Conservation (phyloP, 2,797 vertebrate genomes). For the Schizothorax lantsangensis region DNA sequence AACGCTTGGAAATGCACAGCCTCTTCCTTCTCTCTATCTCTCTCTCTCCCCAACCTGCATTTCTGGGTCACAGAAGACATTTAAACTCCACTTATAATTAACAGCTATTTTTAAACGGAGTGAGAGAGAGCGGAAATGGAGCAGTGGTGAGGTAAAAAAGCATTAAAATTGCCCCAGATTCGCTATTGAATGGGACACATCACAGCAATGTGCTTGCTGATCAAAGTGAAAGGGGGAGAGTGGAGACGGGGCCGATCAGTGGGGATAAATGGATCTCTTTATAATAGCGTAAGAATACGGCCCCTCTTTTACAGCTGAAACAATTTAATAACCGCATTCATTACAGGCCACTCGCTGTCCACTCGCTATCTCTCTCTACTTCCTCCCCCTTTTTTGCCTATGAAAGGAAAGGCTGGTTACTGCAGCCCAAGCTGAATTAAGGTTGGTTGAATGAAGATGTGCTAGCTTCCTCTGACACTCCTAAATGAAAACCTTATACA, state of each 20-base stretch:
- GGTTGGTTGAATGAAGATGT: slow-evolving; percentile 92
- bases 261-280: slow-evolving; percentile 99
- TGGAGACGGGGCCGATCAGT: slow-evolving; percentile 96
- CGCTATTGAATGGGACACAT: slow-evolving; percentile 99
- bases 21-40: slow-evolving; percentile 72
- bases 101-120: slow-evolving; percentile 99
- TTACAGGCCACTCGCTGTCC: slow-evolving; percentile 90
- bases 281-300: slow-evolving; percentile 98
- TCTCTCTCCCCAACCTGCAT: slow-evolving; percentile 87
- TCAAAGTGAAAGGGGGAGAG: slow-evolving; percentile 96
- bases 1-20: slow-evolving; percentile 40
- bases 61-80: slow-evolving; percentile 99
- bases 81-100: slow-evolving; percentile 99
- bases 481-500: slow-evolving; percentile 96
- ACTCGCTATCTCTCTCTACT: slow-evolving; percentile 66
- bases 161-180: slow-evolving; percentile 99
- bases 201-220: slow-evolving; percentile 98
- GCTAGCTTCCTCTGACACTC: slow-evolving; percentile 88
- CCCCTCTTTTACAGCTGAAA: slow-evolving; percentile 96
- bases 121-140: slow-evolving; percentile 98
- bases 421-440: slow-evolving; percentile 74
- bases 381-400: slow-evolving; percentile 63
- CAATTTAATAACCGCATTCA: slow-evolving; percentile 99
- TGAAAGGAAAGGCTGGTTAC: slow-evolving; percentile 52
- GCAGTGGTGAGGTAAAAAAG: slow-evolving; percentile 99